Percentiles rank a stretch among this genome's conserved stretches.
These are phyloP conservation scores for Tinea pellionella DNA, from an alignment of 2,888 invertebrate genomes.

Conservation along the genomic window DNA sequence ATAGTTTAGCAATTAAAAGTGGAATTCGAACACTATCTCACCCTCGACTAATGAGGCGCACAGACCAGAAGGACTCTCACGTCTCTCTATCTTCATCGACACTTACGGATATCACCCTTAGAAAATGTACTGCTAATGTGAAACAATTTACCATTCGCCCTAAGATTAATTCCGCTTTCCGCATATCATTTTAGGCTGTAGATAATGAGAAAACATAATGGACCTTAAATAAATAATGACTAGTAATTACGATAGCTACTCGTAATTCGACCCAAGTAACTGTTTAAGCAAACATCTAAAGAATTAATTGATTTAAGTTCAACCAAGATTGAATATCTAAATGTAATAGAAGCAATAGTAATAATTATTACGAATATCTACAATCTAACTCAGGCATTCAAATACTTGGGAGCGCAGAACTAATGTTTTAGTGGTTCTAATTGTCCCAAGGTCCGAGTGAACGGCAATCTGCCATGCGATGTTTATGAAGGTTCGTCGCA, in stretches of 20 bases:
- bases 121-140: background rate
- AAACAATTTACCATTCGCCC: slow-evolving; percentile 3
- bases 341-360: background rate
- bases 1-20: slow-evolving; percentile 56
- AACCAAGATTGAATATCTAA: background rate
- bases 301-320: background rate
- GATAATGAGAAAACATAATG: background rate
- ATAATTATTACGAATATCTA: background rate
- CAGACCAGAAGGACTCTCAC: background rate
- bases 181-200: background rate
- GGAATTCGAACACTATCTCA: slow-evolving; percentile 47
- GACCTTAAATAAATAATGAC: background rate
- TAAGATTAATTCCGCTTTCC: background rate
- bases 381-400: background rate
- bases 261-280: background rate
- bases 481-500: slow-evolving; percentile 39
- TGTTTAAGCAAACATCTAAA: background rate
- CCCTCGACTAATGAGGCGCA: slow-evolving; percentile 40
- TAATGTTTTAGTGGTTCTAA: slow-evolving; percentile 27
- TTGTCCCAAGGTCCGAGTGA: slow-evolving; percentile 26
- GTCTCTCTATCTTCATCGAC: background rate
- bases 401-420: slow-evolving; percentile 12
- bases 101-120: slow-evolving; percentile 6
- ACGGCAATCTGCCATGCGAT: slow-evolving; percentile 29
- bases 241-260: background rate